Evolutionary conservation across 2,888 invertebrate genomes (phyloP).

Genomic region (Bombylius major): DNA sequence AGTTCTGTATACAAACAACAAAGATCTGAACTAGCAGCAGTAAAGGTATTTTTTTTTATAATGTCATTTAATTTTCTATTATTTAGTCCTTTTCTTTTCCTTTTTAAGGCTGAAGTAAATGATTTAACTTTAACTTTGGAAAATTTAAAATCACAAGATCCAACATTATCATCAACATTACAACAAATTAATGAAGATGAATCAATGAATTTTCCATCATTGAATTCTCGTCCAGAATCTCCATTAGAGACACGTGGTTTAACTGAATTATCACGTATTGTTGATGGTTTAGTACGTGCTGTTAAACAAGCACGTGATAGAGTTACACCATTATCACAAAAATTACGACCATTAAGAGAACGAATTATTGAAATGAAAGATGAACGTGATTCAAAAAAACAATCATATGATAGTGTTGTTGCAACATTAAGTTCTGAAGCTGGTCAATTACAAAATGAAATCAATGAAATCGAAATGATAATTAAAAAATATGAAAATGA

Average conservation of each 20-base stretch:
- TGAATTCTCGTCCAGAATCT: slow-evolving; percentile 2
- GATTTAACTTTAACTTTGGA: slow-evolving; percentile 63
- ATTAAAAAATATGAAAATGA: slow-evolving; percentile 14
- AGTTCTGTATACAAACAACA: slow-evolving; percentile 72
- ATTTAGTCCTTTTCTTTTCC: background rate
- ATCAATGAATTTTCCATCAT: background rate
- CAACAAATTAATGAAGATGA: slow-evolving; percentile 19
- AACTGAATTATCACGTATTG: slow-evolving; percentile 15
- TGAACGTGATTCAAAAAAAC: slow-evolving; percentile 16
- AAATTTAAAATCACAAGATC: slow-evolving; percentile 50
- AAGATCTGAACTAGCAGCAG: slow-evolving; percentile 57
- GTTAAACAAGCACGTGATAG: slow-evolving; percentile 14
- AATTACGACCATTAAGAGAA: slow-evolving; percentile 15
- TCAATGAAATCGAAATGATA: slow-evolving; percentile 12
- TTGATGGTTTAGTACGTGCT: slow-evolving; percentile 16
- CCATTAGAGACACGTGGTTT: slow-evolving; percentile 14
- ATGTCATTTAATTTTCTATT: background rate
- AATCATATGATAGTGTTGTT: slow-evolving; percentile 15
- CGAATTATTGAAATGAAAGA: slow-evolving; percentile 16
- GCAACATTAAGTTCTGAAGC: slow-evolving; percentile 15
- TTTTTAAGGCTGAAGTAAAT: slow-evolving; percentile 54
- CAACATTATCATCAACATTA: slow-evolving; percentile 41
- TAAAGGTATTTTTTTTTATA: slow-evolving; percentile 38
- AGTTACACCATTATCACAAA: slow-evolving; percentile 15
- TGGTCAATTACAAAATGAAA: slow-evolving; percentile 13